These are phyloP conservation scores for Patiria miniata DNA, from an alignment of 35 echinoderm and acorn worm species.

Conservation along the genomic window DNA sequence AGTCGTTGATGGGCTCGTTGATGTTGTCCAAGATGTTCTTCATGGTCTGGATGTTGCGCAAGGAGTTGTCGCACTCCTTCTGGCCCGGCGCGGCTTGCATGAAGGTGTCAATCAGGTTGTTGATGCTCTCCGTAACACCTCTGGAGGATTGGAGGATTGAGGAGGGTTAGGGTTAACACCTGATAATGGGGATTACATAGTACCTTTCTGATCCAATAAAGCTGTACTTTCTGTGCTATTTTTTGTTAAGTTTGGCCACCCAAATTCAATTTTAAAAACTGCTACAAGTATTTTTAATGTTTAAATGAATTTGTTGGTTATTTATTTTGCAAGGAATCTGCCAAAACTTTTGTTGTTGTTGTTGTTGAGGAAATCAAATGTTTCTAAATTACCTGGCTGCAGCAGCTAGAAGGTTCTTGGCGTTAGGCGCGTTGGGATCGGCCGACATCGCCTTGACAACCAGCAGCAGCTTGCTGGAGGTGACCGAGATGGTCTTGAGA, in stretches of 20 bases:
- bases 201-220: slow-evolving; percentile 15
- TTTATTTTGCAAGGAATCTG: too few species aligned
- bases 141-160: too few species aligned
- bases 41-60: slow-evolving; percentile 89
- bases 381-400: slow-evolving; percentile 76
- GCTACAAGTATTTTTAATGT: too few species aligned
- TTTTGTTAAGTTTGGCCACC: neutral
- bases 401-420: slow-evolving; percentile 88
- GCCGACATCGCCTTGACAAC: slow-evolving; percentile 94
- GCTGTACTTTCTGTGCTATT: neutral
- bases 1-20: slow-evolving; percentile 95
- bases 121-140: slow-evolving; percentile 91
- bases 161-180: too few species aligned
- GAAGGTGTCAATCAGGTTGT: slow-evolving; percentile 89
- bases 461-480: slow-evolving; percentile 91
- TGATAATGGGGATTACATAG: neutral
- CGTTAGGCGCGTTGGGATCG: slow-evolving; percentile 94
- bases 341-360: too few species aligned
- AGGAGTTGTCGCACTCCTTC: slow-evolving; percentile 92
- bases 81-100: slow-evolving; percentile 96
- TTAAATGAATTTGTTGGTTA: too few species aligned
- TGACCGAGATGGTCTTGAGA: slow-evolving; percentile 92
- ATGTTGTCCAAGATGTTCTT: slow-evolving; percentile 93
- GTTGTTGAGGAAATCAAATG: too few species aligned
- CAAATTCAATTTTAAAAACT: neutral